phyloP scores from a whole-genome alignment of 2,113 vertebrate genomes.

The Sminthopsis crassicaudata region DNA sequence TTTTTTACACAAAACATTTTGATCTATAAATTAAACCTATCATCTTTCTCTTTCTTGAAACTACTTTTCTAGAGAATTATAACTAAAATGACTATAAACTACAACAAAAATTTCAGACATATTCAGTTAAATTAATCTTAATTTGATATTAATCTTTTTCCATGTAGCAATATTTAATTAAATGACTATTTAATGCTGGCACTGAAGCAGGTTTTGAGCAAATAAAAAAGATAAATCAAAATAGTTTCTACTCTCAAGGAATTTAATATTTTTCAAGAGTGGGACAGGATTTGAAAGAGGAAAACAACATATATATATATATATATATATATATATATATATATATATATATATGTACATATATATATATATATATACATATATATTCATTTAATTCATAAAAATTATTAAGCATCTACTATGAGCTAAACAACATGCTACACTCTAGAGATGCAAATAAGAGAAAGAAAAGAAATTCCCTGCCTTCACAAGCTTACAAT shows the following conservation, averaged over 20 bases:
- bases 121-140: not conserved
- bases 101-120: not conserved
- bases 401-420: not conserved
- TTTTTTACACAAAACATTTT: not conserved
- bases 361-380: too few relatives aligned
- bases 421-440: not conserved
- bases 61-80: conserved; percentile 13
- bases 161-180: not conserved
- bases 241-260: not conserved
- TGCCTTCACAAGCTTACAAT: not conserved
- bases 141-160: not conserved
- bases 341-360: too few relatives aligned
- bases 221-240: not conserved
- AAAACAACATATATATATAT: not conserved
- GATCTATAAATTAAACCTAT: not conserved
- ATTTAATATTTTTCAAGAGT: not conserved
- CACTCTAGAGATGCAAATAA: not conserved
- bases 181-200: not conserved
- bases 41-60: conserved; percentile 31
- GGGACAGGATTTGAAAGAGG: not conserved
- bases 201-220: not conserved
- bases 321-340: too few relatives aligned
- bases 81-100: not conserved
- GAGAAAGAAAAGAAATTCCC: not conserved
- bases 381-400: not conserved